Conservation (phyloP, 2,113 vertebrate genomes). For the cat (Felis catus) region F.catus_Fca126_mat1.0 CM031413.1:30791001-30791500, state of each 20-base stretch:
- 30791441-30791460: not conserved
- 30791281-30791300: not conserved
- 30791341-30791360: not conserved
- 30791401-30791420: not conserved
- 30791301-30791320: not conserved
- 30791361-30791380: not conserved
- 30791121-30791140: not conserved
- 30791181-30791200: not conserved
- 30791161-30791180: not conserved
- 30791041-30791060: not conserved
- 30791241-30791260: not conserved
- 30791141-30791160: not conserved
- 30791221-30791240: not conserved
- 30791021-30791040: not conserved
- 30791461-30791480: not conserved
- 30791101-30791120: not conserved
- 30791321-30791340: not conserved
- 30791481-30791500: no score
- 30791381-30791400: not conserved
- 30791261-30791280: not conserved
- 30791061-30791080: not conserved
- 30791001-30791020: not conserved
- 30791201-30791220: not conserved
- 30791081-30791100: not conserved
- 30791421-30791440: not conserved